Evolutionary conservation across 2,888 invertebrate species (phyloP).

Genomic region (Vesta saturnalis): DNA sequence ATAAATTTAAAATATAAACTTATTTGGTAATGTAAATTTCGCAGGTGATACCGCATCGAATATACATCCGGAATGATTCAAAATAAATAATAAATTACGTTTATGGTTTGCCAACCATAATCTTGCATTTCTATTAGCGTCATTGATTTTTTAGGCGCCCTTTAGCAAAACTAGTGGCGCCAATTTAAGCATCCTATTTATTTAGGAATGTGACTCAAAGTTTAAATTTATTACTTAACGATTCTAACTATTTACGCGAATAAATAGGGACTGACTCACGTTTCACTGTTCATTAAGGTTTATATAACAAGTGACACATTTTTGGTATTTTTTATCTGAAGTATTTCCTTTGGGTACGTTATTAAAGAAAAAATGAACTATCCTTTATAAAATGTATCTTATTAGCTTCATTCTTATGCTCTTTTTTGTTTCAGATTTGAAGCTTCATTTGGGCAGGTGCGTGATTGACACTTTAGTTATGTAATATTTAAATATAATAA

Average conservation of each 20-base stretch:
- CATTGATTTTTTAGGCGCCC: constrained; percentile 19
- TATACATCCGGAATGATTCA: not conserved
- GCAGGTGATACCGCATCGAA: too few species aligned
- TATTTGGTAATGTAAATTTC: too few species aligned
- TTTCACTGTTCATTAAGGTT: constrained; percentile 10
- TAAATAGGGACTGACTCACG: constrained; percentile 16
- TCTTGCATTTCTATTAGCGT: constrained; percentile 12
- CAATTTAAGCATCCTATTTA: constrained; percentile 11
- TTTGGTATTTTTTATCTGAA: not conserved
- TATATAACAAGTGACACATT: constrained; percentile 14
- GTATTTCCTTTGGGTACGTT: not conserved
- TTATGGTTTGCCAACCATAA: not conserved
- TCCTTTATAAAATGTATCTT: too few species aligned
- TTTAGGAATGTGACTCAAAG: constrained; percentile 25
- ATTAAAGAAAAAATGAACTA: not conserved
- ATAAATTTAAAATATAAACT: too few species aligned
- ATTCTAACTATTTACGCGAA: constrained; percentile 25
- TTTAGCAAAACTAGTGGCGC: constrained; percentile 4
- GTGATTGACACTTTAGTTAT: too few species aligned
- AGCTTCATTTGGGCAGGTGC: too few species aligned
- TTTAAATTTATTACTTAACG: constrained; percentile 18
- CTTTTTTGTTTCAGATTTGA: too few species aligned
- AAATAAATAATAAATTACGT: not conserved
- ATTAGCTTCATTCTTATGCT: too few species aligned
- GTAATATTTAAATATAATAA: too few species aligned